Evolutionary conservation across 2,113 vertebrate species (phyloP), one percentile per base, ranked within the genome.

Genomic region (Paradisaea rubra): DNA sequence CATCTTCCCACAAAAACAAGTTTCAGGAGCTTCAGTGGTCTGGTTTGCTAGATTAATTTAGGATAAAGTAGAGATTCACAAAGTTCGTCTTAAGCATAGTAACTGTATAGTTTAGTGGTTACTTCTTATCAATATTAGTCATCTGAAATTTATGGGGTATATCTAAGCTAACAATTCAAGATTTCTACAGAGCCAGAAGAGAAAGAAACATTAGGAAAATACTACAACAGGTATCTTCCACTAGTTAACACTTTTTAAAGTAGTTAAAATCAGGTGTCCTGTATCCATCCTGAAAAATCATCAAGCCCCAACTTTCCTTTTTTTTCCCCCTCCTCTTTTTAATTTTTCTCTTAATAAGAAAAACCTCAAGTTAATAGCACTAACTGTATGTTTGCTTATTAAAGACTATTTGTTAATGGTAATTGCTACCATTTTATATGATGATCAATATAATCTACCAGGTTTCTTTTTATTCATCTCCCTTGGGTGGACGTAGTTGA

Each of bases 351-450:
- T 44, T 19, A 68, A 82, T 54, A 22, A 83, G 60, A 47, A 86
- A 95, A 95, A 49, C 1, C 31, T 68, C 28, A 65, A 86, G 42
- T 91, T 86, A 81, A 57, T 57, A 63, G 19, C 44, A 63, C 24
- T 57, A 79, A 83, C 39, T 64, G 10, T 78, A 63, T 83, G 25
- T 94, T 95, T 93, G 61, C 64, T 88, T 91, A 86, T 93, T 91
- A 93, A 93, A 96, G 82, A 59, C 39, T 91, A 84, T 94, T 86
- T 96, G 94, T 81, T 93, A 90, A 95, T 95, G 76, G n/a, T 88
- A 96, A 97, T 94, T 94, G 52, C 87, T 85, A 80, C 50, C 52
- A 95, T 87, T 95, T 95, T 93, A 88, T 64, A 88, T 68, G 47
- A 81, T 78, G 82, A 95, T 94, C 94, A 91, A 90, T 94, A 93